A percentile compares a stretch with the other conserved stretches of the same genome.
Conservation (phyloP, 64 coral and sea anemone genomes). For the Stichodactyla helianthus region DNA sequence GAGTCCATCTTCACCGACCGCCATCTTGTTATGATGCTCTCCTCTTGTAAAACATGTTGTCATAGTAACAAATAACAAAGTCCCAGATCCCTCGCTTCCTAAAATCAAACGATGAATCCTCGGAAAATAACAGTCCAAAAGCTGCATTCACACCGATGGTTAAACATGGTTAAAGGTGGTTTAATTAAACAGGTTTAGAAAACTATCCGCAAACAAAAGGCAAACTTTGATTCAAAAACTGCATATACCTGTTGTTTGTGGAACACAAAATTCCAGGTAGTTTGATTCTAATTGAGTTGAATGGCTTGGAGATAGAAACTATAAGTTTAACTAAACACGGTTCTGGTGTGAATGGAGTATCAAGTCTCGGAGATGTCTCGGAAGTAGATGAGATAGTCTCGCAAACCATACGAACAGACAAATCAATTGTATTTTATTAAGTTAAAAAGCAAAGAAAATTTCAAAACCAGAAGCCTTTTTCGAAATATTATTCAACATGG, state of each 20-base stretch:
- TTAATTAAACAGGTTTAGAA: no score
- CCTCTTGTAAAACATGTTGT: background rate
- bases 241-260: no score
- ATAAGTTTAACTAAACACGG: no score
- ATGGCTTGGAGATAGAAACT: no score
- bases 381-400: background rate
- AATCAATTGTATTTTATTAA: background rate
- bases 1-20: constrained; percentile 49
- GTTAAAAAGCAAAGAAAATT: background rate
- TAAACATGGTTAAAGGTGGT: no score
- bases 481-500: background rate
- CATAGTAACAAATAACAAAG: constrained; percentile 18
- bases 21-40: constrained; percentile 61
- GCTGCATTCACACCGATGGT: no score
- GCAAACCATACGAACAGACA: background rate
- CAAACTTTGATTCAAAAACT: no score
- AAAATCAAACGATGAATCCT: background rate
- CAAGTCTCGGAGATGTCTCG: background rate
- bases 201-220: no score
- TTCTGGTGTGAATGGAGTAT: no score
- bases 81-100: background rate
- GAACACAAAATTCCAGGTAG: no score
- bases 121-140: background rate
- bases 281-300: no score
- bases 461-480: background rate